These are phyloP conservation scores for Platypus cylindrus DNA, from an alignment of 2,888 invertebrate species.

Conservation along the genomic window DNA sequence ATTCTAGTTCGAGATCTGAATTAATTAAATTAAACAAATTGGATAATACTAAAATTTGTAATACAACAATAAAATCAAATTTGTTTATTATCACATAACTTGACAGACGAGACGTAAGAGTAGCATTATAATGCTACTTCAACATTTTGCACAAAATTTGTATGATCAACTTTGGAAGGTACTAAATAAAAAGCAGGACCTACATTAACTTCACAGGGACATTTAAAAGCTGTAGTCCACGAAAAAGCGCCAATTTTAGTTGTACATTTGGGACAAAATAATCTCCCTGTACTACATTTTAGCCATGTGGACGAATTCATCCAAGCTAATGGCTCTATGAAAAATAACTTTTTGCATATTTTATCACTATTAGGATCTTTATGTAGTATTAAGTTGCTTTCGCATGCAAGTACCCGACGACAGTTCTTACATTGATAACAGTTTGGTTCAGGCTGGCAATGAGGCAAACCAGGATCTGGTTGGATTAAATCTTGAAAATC, in stretches of 20 bases:
- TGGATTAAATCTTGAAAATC: constrained; percentile 64
- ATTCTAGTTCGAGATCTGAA: no score
- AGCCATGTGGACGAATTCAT: constrained; percentile 63
- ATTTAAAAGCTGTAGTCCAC: constrained; percentile 83
- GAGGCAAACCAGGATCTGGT: constrained; percentile 62
- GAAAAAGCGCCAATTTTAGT: constrained; percentile 81
- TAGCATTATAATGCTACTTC: constrained; percentile 49
- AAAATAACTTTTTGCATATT: constrained; percentile 60
- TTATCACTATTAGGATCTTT: constrained; percentile 35
- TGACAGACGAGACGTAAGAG: no score
- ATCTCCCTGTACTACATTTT: constrained; percentile 74
- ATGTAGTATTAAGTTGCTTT: constrained; percentile 67
- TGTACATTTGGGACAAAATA: constrained; percentile 74
- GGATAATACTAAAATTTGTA: no score
- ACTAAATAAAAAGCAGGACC: constrained; percentile 86
- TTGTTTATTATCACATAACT: no score
- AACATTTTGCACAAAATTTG: constrained; percentile 77
- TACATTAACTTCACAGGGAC: constrained; percentile 81
- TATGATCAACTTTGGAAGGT: constrained; percentile 82
- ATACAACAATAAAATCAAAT: no score
- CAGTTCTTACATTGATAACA: constrained; percentile 76
- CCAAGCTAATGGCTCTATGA: constrained; percentile 84
- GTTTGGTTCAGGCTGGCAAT: constrained; percentile 61
- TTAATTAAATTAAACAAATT: no score
- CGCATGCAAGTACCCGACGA: constrained; percentile 66